These are phyloP conservation scores for Papilio dardanus DNA, from an alignment of 1,140 invertebrate genomes.

Conservation along the genomic window DNA sequence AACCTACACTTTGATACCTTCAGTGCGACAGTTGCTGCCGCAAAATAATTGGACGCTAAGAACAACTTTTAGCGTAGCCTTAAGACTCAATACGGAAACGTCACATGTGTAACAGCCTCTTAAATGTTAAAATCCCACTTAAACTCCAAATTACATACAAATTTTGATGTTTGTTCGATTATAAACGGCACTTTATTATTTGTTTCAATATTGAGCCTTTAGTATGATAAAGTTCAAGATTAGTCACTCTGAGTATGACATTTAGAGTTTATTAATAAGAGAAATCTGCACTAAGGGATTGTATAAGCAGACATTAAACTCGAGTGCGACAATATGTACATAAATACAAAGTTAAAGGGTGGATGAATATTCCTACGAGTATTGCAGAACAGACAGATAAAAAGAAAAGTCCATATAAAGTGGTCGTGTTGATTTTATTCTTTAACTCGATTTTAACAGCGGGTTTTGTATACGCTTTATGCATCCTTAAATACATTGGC, in stretches of 20 bases:
- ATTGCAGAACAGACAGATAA: not conserved
- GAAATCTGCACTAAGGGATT: not conserved
- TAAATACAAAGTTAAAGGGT: conserved; percentile 20
- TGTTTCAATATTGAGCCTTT: too few relatives aligned
- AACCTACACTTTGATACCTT: too few relatives aligned
- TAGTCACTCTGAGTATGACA: not conserved
- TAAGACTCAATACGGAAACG: too few relatives aligned
- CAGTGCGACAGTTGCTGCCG: too few relatives aligned
- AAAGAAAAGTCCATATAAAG: not conserved
- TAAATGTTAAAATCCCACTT: too few relatives aligned
- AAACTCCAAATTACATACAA: too few relatives aligned
- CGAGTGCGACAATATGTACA: conserved; percentile 3
- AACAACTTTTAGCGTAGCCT: too few relatives aligned
- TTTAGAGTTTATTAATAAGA: not conserved
- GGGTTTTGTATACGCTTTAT: conserved; percentile 16
- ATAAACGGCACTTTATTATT: too few relatives aligned
- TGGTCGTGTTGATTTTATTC: conserved; percentile 16
- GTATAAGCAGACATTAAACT: not conserved
- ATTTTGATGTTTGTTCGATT: too few relatives aligned
- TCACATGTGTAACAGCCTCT: too few relatives aligned
- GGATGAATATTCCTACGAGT: not conserved
- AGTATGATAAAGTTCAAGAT: too few relatives aligned
- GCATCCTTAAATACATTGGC: not conserved
- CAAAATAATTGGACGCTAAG: too few relatives aligned
- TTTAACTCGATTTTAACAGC: not conserved